Percentiles rank a stretch among this genome's conserved stretches.
phyloP scores from a whole-genome alignment of 2,797 vertebrate species.

The Myiotriccus ornatus region DNA sequence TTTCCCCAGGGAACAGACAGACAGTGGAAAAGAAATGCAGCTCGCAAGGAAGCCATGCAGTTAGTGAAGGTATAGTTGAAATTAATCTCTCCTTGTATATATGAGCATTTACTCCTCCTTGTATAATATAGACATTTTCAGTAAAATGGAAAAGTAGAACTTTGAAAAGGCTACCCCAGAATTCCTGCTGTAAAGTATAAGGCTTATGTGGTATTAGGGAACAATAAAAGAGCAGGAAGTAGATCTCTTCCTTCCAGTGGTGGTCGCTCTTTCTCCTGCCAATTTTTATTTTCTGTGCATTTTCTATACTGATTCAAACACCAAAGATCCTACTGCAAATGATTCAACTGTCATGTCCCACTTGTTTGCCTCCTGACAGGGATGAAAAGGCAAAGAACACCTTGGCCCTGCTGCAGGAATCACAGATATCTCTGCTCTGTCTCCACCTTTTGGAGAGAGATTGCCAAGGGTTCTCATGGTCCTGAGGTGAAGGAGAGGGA shows the following conservation, averaged over 20 bases:
- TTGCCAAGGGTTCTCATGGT: neutral
- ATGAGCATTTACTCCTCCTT: neutral
- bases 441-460: neutral
- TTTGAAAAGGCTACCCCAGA: neutral
- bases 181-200: neutral
- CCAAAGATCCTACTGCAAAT: neutral
- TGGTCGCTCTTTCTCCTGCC: neutral
- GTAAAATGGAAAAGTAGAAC: neutral
- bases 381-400: neutral
- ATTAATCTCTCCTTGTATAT: neutral
- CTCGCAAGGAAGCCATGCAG: accelerated
- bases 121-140: neutral
- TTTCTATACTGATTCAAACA: neutral
- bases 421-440: neutral
- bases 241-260: neutral
- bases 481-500: neutral
- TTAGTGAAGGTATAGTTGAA: neutral
- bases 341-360: neutral
- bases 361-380: neutral
- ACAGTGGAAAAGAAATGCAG: neutral
- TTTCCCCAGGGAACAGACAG: neutral
- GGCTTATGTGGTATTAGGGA: neutral
- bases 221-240: neutral
- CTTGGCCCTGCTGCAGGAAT: neutral
- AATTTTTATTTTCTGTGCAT: neutral